Evolutionary conservation across 2,888 invertebrate species (phyloP).

Genomic region (Chymomyza fuscimana): DNA sequence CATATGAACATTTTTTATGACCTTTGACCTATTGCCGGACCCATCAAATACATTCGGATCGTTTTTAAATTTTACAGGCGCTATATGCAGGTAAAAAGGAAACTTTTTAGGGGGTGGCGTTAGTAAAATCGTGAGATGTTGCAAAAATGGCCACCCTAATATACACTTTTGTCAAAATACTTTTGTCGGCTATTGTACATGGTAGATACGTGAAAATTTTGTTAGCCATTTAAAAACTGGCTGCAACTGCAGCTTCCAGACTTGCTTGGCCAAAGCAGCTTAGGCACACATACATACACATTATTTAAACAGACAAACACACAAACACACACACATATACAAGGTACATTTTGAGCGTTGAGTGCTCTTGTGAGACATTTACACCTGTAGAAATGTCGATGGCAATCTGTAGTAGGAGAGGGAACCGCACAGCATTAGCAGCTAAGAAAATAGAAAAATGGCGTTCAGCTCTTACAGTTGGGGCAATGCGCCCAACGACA

Average conservation of each 20-base stretch:
- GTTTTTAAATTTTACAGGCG: no score
- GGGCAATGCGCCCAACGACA: slow-evolving; percentile 40
- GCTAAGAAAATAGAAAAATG: slow-evolving; percentile 54
- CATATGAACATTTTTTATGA: no score
- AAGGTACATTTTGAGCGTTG: slow-evolving; percentile 13
- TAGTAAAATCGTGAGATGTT: no score
- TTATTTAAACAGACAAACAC: neutral
- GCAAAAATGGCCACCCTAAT: no score
- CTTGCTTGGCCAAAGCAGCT: slow-evolving; percentile 36
- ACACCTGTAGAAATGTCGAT: slow-evolving; percentile 62
- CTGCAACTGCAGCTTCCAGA: neutral
- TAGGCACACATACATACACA: slow-evolving; percentile 20
- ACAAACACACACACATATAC: slow-evolving; percentile 9
- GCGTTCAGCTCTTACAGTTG: slow-evolving; percentile 48
- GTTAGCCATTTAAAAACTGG: neutral
- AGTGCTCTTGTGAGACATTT: slow-evolving; percentile 50
- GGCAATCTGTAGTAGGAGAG: slow-evolving; percentile 22
- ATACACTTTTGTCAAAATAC: no score
- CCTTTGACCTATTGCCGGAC: no score
- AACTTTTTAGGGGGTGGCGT: no score
- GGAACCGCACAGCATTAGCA: slow-evolving; percentile 51
- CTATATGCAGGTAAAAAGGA: no score
- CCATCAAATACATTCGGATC: no score
- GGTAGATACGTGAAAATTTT: slow-evolving; percentile 57
- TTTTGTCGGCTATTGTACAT: neutral